Conservation (phyloP, 2,797 vertebrate genomes). For the Labroides dimidiatus region DNA sequence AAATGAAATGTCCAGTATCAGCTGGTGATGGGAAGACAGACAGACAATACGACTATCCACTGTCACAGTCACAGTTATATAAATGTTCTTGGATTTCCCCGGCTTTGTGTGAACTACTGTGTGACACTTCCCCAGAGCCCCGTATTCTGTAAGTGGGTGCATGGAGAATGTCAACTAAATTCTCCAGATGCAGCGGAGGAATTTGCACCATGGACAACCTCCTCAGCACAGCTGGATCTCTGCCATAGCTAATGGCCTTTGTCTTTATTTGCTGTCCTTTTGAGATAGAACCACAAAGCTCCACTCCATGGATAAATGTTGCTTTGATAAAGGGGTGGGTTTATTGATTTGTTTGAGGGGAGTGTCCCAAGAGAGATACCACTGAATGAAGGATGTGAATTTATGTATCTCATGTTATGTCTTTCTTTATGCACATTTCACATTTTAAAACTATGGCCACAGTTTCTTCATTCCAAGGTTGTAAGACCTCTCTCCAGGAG, state of each 20-base stretch:
- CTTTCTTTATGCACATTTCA: not conserved
- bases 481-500: not conserved
- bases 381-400: constrained; percentile 17
- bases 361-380: constrained; percentile 16
- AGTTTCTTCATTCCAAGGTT: not conserved
- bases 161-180: constrained; percentile 69
- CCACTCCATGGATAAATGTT: constrained; percentile 32
- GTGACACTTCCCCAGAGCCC: constrained; percentile 54
- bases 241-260: constrained; percentile 60
- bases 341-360: constrained; percentile 21
- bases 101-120: constrained; percentile 44
- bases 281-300: constrained; percentile 28
- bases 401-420: not conserved
- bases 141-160: constrained; percentile 42
- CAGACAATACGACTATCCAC: not conserved
- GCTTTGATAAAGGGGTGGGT: constrained; percentile 27
- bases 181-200: constrained; percentile 72
- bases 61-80: constrained; percentile 28
- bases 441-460: not conserved
- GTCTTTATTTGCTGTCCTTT: constrained; percentile 33
- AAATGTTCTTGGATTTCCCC: constrained; percentile 37
- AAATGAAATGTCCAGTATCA: too few species aligned
- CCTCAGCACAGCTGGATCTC: constrained; percentile 57
- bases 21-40: too few species aligned
- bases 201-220: constrained; percentile 57